Base-by-base conservation (phyloP, 2,888 invertebrate genomes). In the Dichetophora obliterata region DNA sequence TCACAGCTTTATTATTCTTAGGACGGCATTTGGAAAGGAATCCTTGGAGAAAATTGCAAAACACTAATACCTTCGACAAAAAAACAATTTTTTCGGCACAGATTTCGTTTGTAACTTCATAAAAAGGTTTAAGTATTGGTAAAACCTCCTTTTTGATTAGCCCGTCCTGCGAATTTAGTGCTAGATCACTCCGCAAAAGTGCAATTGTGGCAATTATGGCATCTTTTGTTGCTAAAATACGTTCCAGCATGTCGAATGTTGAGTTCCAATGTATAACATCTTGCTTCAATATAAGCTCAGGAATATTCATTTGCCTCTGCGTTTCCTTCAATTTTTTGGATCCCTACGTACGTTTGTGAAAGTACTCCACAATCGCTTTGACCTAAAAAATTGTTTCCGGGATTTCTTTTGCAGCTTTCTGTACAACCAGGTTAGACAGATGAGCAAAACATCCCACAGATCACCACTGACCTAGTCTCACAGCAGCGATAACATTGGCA, bases 251-350 rank as follows among this genome's bases (percentile, higher is more conserved):
- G 14, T 76, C 77, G 16, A 57, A 75, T 0, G 77, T 76, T 16
- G 76, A 77, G 24, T 77, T 77, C 79, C 78, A 77, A 9, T 75
- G 48, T n/a, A 76, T 78, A 19, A 37, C 77, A 34, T 73, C 75
- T 24, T 79, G 76, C 22, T 78, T 79, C 14, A 80, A 50, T 59
- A 79, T 79, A 8, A 79, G 14, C 5, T 48, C 34, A 3, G 77
- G 61, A 37, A 78, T 11, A 50, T 75, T 54, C 76, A 79, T 75
- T 73, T 79, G 75, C 5, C 54, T 78, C 66, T 80, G 79, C 48
- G 66, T 73, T 61, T 79, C 77, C 0, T 52, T 19, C 11, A 79
- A n/a, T 31, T 77, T 70, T 11, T 76, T 22, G 1, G 74, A 19
- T 3, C 61, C 69, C 43, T 75, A 75, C 3, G 72, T 3, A 31